phyloP scores from a whole-genome alignment of 2,113 vertebrate genomes.

The Dinomys branickii region DNA sequence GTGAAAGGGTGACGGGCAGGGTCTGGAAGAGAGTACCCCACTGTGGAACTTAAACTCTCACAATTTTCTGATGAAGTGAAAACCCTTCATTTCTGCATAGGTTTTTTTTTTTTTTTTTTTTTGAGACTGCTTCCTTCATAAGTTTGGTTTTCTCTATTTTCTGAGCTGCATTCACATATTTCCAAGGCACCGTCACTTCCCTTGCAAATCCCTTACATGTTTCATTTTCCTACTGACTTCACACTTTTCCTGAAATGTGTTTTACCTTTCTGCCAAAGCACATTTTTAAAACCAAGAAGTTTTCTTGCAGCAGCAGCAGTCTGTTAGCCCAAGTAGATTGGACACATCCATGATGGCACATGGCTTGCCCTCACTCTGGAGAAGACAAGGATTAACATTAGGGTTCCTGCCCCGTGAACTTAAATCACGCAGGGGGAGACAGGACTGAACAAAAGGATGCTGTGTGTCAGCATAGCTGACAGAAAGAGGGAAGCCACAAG shows the following conservation, averaged over 20 bases:
- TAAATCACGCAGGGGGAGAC: not conserved
- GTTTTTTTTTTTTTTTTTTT: not conserved
- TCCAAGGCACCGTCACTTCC: not conserved
- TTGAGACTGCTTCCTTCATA: not conserved
- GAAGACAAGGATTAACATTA: not conserved
- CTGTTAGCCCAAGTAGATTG: rapidly evolving
- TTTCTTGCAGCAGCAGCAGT: not conserved
- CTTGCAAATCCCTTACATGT: constrained; percentile 11
- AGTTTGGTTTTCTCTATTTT: not conserved
- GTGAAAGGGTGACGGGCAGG: not conserved
- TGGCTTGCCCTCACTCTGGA: not conserved
- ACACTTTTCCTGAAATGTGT: constrained; percentile 17
- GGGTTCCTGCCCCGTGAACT: not conserved
- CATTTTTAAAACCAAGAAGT: not conserved
- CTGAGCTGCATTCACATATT: constrained; percentile 13
- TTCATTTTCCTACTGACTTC: not conserved
- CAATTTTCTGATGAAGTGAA: not conserved
- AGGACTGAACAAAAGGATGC: not conserved
- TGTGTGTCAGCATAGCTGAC: not conserved
- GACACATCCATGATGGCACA: not conserved
- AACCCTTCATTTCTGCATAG: not conserved
- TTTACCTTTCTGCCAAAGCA: constrained; percentile 2
- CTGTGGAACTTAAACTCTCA: not conserved
- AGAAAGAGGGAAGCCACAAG: not conserved
- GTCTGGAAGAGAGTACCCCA: not conserved